A percentile compares a stretch with the other conserved stretches of the same genome.
Evolutionary conservation across 2,797 vertebrate species (phyloP).

Genomic region (Lutjanus argentimaculatus): DNA sequence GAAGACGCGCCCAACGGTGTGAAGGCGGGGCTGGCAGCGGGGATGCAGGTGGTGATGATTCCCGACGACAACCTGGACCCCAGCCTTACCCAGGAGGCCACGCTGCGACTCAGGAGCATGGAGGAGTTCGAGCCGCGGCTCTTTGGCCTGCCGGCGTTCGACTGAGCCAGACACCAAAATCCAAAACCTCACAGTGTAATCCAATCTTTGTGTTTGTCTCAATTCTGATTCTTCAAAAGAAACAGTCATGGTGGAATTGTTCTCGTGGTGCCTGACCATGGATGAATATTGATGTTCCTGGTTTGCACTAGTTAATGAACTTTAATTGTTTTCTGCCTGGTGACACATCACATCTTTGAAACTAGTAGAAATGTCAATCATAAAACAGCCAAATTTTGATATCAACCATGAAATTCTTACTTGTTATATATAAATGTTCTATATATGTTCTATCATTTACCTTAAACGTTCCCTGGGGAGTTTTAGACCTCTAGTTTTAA

Average conservation of each 20-base stretch:
- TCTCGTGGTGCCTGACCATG: no score
- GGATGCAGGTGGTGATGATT: constrained; percentile 97
- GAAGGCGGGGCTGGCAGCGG: constrained; percentile 87
- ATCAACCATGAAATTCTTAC: no score
- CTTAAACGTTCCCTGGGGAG: background rate
- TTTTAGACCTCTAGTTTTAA: background rate
- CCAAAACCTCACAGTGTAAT: background rate
- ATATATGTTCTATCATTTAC: no score
- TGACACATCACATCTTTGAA: background rate
- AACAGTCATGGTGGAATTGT: background rate
- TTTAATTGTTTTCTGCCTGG: background rate
- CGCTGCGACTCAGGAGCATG: constrained; percentile 88
- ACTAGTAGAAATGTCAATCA: no score
- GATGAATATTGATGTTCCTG: background rate
- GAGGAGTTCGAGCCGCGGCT: constrained; percentile 90
- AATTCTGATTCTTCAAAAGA: background rate
- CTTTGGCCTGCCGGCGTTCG: constrained; percentile 90
- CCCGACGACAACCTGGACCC: constrained; percentile 90
- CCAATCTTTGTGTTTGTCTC: background rate
- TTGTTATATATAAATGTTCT: no score
- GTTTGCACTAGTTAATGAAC: background rate
- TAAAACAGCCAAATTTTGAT: no score
- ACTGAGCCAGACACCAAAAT: constrained; percentile 61
- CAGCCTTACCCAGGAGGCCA: constrained; percentile 86
- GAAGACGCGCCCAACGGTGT: constrained; percentile 94